These are phyloP conservation scores for Ditula angustiorana DNA, from an alignment of 2,888 invertebrate species.

Conservation along the genomic window DNA sequence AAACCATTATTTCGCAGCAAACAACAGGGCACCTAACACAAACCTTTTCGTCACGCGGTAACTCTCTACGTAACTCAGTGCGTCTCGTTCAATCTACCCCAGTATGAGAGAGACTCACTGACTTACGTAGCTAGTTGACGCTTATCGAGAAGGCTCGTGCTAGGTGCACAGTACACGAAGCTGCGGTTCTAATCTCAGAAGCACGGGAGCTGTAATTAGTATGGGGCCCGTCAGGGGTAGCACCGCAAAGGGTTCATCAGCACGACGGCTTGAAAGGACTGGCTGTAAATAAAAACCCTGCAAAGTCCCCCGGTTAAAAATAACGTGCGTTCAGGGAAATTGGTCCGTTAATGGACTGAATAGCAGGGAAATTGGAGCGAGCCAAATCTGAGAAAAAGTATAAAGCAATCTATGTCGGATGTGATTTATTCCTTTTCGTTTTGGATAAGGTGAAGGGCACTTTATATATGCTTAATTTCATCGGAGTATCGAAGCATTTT, in stretches of 20 bases:
- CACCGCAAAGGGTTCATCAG: conserved; percentile 64
- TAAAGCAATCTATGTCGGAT: background rate
- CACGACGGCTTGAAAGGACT: conserved; percentile 44
- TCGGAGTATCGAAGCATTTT: too few species aligned
- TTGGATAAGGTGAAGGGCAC: too few species aligned
- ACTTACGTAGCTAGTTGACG: too few species aligned
- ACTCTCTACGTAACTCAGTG: too few species aligned
- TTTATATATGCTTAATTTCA: too few species aligned
- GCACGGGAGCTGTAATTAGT: conserved; percentile 65
- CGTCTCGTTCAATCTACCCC: too few species aligned
- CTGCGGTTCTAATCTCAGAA: conserved; percentile 58
- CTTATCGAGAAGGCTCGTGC: too few species aligned
- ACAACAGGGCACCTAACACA: too few species aligned
- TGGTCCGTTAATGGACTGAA: conserved; percentile 27
- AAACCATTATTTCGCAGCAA: conserved; percentile 23
- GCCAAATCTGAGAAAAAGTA: background rate
- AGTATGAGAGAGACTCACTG: too few species aligned
- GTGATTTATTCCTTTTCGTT: background rate
- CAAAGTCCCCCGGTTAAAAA: conserved; percentile 29
- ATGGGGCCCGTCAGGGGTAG: conserved; percentile 51
- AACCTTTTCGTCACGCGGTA: too few species aligned
- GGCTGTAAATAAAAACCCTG: conserved; percentile 32
- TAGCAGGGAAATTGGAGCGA: conserved; percentile 8
- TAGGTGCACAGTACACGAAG: conserved; percentile 48
- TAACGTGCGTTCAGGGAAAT: conserved; percentile 17